Conservation (phyloP, 2,113 vertebrate species). For the Vidua chalybeata region DNA sequence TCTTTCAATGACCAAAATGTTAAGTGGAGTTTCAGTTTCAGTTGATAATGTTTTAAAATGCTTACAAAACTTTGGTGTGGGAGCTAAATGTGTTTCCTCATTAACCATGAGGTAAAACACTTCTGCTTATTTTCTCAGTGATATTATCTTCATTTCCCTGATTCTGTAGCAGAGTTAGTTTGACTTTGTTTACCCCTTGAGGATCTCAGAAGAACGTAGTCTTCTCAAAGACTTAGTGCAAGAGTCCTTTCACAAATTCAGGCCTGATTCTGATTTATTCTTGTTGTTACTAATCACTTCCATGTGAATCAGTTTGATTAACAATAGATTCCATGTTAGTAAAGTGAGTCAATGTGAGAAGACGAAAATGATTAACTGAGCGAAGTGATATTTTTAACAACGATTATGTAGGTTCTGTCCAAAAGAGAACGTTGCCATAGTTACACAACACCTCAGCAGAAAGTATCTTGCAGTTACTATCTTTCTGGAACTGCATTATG, state of each 20-base stretch:
- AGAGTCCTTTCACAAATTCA: neutral
- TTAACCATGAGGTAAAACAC: neutral
- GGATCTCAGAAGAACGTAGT: neutral
- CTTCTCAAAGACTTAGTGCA: neutral
- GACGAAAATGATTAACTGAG: neutral
- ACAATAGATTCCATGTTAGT: neutral
- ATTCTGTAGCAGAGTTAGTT: neutral
- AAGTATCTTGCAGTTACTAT: neutral
- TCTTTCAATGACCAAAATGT: neutral
- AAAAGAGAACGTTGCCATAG: neutral
- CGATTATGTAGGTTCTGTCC: neutral
- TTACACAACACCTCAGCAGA: neutral
- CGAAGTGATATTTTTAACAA: neutral
- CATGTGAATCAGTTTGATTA: neutral
- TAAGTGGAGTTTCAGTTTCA: neutral
- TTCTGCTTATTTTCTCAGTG: neutral
- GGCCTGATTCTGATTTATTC: neutral
- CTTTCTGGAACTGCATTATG: neutral
- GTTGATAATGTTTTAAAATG: neutral
- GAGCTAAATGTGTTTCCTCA: neutral
- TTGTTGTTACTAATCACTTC: neutral
- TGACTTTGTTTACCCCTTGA: neutral
- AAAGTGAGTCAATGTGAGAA: neutral
- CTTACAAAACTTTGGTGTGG: neutral
- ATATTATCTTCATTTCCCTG: neutral